Conservation (phyloP, 2,888 invertebrate genomes). For the Cecidostiba fungosa region DNA sequence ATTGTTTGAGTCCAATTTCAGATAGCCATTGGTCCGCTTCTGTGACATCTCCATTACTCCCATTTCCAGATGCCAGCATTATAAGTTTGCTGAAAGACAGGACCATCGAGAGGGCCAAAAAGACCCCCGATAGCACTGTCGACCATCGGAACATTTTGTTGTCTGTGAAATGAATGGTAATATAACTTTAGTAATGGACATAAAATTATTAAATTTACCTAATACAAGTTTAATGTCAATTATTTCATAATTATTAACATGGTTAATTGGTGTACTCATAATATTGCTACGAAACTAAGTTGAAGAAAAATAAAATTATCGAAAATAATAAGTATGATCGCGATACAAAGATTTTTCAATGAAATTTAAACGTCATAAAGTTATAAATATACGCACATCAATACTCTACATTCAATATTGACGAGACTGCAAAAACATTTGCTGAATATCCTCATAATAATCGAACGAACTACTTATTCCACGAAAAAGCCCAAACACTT, state of each 20-base stretch:
- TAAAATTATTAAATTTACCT: neutral
- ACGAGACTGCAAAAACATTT: neutral
- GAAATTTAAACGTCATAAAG: neutral
- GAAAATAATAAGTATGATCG: too few species aligned
- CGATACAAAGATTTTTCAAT: neutral
- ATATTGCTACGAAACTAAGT: too few species aligned
- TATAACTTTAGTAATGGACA: neutral
- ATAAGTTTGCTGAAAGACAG: constrained; percentile 77
- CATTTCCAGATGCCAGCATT: constrained; percentile 76
- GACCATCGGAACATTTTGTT: constrained; percentile 79
- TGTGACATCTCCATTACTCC: constrained; percentile 81
- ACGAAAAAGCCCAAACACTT: too few species aligned
- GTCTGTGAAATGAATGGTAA: constrained; percentile 61
- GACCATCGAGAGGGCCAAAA: constrained; percentile 78
- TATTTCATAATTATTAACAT: neutral
- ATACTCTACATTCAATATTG: neutral
- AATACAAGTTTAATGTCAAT: neutral
- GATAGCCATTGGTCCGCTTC: constrained; percentile 89
- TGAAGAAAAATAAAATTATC: neutral
- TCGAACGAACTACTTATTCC: too few species aligned
- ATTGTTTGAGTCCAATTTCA: constrained; percentile 87
- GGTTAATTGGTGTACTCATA: too few species aligned
- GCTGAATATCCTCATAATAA: neutral
- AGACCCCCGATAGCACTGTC: constrained; percentile 78
- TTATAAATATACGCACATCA: too few species aligned